Base-by-base conservation (phyloP, 2,888 invertebrate species). In the Melanophora roralis region DNA sequence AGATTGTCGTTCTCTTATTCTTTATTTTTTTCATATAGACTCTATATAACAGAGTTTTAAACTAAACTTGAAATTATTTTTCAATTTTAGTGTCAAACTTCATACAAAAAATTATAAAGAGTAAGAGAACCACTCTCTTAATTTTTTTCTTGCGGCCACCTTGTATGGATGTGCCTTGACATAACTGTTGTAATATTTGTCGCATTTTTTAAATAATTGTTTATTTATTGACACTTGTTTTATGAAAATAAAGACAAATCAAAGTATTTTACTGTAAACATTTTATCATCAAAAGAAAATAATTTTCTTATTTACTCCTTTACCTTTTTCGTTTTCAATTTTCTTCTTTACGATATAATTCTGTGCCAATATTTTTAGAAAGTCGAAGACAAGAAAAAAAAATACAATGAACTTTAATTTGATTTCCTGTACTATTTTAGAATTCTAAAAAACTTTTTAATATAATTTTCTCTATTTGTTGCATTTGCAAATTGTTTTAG, bases 321-420 rank as follows among this genome's bases (percentile, higher is more conserved):
- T 23, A 21, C 14, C 16, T 45, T 32, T 49, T 69, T 34, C 9
- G 1, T 14, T 34, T 16, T 8, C 40, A 19, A 59, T 27, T 67
- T 47, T 9, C 23, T 8, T 16, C 11, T 47, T 57, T 34, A 16
- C 11, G 32, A 14, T 12, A 19, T 11, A 2, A 59, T 49, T 34
- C 11, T 47, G 47, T 64, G 62, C 53, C 62, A 69, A 64, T 69
- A 69, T 38, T 16, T 59, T 19, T 21, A 11, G 4, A 32, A 68
- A 27, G 23, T 45, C 14, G 21, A 34, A 14, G 1, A 38, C 9
- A 40, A 1, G 43, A 36, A 65, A 65, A 21, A 38, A 45, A 72
- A 78, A 80, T 80, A 21, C 80, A 80, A 73, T 80, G 80, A 80
- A 80, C 80, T 80, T 80, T 80, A 67, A 73, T 73, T 76, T 68